Evolutionary conservation across 2,113 vertebrate species (phyloP), one percentile per base, ranked within the genome.

Genomic region (Triplophysa tibetana): DNA sequence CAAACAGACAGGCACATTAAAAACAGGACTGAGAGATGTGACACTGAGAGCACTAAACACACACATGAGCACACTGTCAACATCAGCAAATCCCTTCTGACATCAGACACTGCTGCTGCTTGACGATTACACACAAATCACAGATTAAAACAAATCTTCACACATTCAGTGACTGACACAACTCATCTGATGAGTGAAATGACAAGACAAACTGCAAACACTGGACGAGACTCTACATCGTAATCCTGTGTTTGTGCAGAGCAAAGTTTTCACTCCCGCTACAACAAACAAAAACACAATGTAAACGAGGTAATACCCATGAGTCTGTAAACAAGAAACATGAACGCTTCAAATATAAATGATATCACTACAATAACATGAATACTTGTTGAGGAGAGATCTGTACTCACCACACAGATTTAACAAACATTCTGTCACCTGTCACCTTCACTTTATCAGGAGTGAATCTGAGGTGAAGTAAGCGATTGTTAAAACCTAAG

Each of bases 101-200:
- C 63, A 82, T 77, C 62, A 69, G 41, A 38, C 33, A 50, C 52
- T 7, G 54, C 45, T 78, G 54, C 38, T 26, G 54, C 10, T 60
- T 29, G 23, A 61, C 13, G 52, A 23, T 29, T 58, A 41, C 52
- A 60, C 1, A 73, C 60, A 17, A 73, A 73, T 73, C 33, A 58
- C 19, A 60, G 54, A 73, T 60, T 60, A 70, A 11, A 70, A n/a
- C 69, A 56, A 70, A 70, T 70, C 29, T 58, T 41, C 17, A 17
- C 17, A 54, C 52, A 54, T 17, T 50, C 52, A 19, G 17, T 50
- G 45, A 4, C 45, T 13, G 69, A 4, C 17, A 21, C 33, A 19
- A 24, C 56, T 19, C 54, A 12, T 72, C 19, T 41, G 12, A 58
- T 58, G 52, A 41, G 26, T n/a, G 50, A 72, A 72, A 58, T 52